phyloP scores from a whole-genome alignment of 2,113 vertebrate species.

The Alethe diademata region DNA sequence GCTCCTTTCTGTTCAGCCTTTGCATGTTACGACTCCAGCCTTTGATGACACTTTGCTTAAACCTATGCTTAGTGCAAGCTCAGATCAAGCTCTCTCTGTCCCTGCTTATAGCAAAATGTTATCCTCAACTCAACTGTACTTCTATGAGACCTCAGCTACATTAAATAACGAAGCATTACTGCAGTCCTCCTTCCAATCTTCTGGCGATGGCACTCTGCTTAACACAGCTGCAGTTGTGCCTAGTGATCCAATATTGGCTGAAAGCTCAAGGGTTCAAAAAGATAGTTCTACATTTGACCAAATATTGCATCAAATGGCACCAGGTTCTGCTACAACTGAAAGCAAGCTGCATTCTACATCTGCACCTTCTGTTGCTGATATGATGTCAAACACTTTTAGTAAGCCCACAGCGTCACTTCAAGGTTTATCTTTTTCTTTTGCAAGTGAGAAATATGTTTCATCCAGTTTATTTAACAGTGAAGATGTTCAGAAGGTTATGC shows the following conservation, averaged over 20 bases:
- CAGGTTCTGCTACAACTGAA: slow-evolving; percentile 63
- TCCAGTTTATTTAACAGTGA: slow-evolving; percentile 60
- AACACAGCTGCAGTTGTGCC: slow-evolving; percentile 58
- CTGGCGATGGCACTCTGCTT: slow-evolving; percentile 66
- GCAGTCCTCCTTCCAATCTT: slow-evolving; percentile 69
- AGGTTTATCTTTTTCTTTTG: slow-evolving; percentile 62
- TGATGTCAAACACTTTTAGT: slow-evolving; percentile 52
- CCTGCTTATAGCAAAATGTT: slow-evolving; percentile 72
- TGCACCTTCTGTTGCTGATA: slow-evolving; percentile 28
- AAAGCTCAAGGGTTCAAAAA: slow-evolving; percentile 63
- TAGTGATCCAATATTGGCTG: slow-evolving; percentile 63
- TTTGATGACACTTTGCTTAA: slow-evolving; percentile 72
- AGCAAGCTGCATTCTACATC: slow-evolving; percentile 55
- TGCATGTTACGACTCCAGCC: slow-evolving; percentile 69
- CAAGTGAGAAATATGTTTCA: slow-evolving; percentile 60
- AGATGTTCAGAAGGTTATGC: slow-evolving; percentile 61
- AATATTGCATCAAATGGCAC: slow-evolving; percentile 61
- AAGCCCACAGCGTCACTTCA: slow-evolving; percentile 54
- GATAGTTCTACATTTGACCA: slow-evolving; percentile 70
- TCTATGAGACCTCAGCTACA: slow-evolving; percentile 68
- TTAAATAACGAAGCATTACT: slow-evolving; percentile 70
- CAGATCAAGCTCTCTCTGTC: slow-evolving; percentile 68
- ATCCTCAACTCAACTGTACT: slow-evolving; percentile 64
- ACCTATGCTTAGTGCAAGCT: slow-evolving; percentile 64
- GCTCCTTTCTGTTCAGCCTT: slow-evolving; percentile 62